Evolutionary conservation across 2,113 vertebrate species (phyloP).

Genomic region (Eulacestoma nigropectus): DNA sequence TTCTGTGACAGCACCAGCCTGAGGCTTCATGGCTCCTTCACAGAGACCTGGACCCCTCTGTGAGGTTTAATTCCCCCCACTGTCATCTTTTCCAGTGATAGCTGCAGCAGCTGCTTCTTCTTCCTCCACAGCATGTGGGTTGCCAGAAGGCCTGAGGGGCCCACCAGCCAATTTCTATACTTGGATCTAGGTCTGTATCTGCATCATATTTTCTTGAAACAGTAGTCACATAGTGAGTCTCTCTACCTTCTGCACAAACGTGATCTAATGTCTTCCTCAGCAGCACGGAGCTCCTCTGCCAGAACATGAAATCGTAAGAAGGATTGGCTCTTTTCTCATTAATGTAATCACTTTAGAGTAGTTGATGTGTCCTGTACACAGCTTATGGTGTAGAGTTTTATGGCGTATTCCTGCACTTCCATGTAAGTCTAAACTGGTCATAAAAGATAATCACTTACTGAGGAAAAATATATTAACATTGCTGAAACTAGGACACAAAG

Average conservation of each 20-base stretch:
- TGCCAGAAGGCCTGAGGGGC: conserved; percentile 45
- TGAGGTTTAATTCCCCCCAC: not conserved
- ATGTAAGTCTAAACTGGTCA: conserved; percentile 44
- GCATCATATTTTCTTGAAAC: conserved; percentile 60
- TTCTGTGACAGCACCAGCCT: not conserved
- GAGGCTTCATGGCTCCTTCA: not conserved
- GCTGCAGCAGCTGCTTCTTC: conserved; percentile 58
- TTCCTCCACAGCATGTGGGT: not conserved
- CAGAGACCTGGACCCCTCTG: not conserved
- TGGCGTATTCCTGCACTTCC: conserved; percentile 25
- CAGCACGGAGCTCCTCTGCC: conserved; percentile 46
- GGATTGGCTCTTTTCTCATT: conserved; percentile 29
- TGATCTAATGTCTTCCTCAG: conserved; percentile 51
- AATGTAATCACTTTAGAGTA: conserved; percentile 57
- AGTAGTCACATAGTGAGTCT: not conserved
- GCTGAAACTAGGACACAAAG: conserved; percentile 23
- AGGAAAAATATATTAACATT: not conserved
- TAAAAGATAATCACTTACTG: conserved; percentile 33
- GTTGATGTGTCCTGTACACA: conserved; percentile 47
- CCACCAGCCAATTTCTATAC: conserved; percentile 46
- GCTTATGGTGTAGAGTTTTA: conserved; percentile 24
- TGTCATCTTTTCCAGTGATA: conserved; percentile 53
- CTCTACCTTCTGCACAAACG: conserved; percentile 30
- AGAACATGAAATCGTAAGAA: not conserved
- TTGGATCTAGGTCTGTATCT: conserved; percentile 42